Percentiles rank a stretch among this genome's conserved stretches.
Evolutionary conservation across 2,888 invertebrate genomes (phyloP).

Genomic region (Aphodius granarius): DNA sequence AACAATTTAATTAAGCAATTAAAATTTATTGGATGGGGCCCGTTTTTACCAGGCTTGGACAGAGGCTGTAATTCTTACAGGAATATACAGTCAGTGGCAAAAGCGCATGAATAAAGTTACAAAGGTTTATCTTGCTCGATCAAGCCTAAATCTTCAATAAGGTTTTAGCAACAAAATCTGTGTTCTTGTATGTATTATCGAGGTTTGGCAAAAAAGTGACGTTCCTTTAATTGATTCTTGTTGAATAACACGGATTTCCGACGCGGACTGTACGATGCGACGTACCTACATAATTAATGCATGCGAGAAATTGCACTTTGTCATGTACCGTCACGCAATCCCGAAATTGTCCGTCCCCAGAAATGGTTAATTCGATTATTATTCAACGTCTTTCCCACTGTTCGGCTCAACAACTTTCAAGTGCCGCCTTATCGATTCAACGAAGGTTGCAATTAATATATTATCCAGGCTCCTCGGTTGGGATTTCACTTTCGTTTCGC

Average conservation of each 20-base stretch:
- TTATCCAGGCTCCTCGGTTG: neutral
- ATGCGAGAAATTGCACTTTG: neutral
- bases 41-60: neutral
- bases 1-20: conserved; percentile 15
- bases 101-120: neutral
- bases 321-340: neutral
- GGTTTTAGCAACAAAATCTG: no score
- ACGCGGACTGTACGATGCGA: neutral
- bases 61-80: neutral
- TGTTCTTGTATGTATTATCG: no score
- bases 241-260: neutral
- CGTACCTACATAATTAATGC: neutral
- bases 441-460: conserved; percentile 4
- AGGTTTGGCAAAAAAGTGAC: no score
- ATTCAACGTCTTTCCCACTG: neutral
- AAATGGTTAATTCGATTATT: conserved; percentile 8
- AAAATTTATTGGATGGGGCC: conserved; percentile 8
- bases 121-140: no score
- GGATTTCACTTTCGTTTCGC: conserved; percentile 7
- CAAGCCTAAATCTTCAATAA: no score
- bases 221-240: no score
- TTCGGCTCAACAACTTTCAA: neutral
- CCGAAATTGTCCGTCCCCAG: neutral
- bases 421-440: neutral
- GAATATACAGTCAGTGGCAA: neutral